Percentiles rank a stretch among this genome's conserved stretches.
phyloP scores from a whole-genome alignment of 2,888 invertebrate genomes.

The Aethes cnicana region DNA sequence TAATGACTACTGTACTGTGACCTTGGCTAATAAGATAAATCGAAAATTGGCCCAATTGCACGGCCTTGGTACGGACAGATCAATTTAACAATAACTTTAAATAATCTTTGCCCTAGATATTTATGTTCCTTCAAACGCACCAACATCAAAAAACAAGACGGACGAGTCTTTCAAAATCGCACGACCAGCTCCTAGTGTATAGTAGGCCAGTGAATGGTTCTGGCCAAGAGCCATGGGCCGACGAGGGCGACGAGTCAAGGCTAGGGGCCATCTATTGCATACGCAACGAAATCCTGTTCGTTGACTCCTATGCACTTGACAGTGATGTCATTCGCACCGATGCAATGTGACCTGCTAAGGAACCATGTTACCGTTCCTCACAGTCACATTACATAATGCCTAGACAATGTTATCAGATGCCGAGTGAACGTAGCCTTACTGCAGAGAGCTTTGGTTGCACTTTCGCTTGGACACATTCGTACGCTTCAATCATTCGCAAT shows the following conservation, averaged over 20 bases:
- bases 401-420: conserved; percentile 59
- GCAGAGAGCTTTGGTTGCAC: conserved; percentile 57
- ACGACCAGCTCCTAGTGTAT: conserved; percentile 53
- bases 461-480: conserved; percentile 61
- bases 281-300: conserved; percentile 76
- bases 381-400: conserved; percentile 74
- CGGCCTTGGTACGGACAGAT: conserved; percentile 12
- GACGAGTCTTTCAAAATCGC: conserved; percentile 24
- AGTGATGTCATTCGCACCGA: conserved; percentile 75
- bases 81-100: conserved; percentile 24
- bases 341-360: conserved; percentile 76
- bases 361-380: conserved; percentile 75
- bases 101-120: conserved; percentile 25
- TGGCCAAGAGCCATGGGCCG: conserved; percentile 62
- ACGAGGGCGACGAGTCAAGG: conserved; percentile 62
- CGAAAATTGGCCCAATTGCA: conserved; percentile 15
- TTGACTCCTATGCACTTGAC: conserved; percentile 77
- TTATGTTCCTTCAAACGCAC: conserved; percentile 19
- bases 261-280: conserved; percentile 67
- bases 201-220: conserved; percentile 72
- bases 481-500: conserved; percentile 53
- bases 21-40: conserved; percentile 18
- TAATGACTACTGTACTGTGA: no score
- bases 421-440: conserved; percentile 60
- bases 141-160: conserved; percentile 16